Evolutionary conservation across 2,888 invertebrate genomes (phyloP).

Genomic region (Germaria angustata): DNA sequence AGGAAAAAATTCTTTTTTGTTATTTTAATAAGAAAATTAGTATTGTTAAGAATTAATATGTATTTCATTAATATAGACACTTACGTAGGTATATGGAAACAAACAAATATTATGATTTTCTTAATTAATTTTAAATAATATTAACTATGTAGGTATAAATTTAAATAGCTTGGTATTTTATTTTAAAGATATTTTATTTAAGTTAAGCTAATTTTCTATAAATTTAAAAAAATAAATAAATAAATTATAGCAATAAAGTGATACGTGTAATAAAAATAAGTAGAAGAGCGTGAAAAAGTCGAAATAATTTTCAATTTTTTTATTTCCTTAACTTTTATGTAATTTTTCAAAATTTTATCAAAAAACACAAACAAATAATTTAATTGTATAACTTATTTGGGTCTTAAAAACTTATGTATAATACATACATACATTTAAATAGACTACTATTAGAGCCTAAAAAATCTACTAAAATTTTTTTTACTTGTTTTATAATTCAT

Average conservation of each 20-base stretch:
- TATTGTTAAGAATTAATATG: slow-evolving; percentile 30
- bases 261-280: not conserved
- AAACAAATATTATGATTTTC: slow-evolving; percentile 19
- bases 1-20: not conserved
- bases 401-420: slow-evolving; percentile 10
- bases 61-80: slow-evolving; percentile 47
- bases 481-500: slow-evolving; percentile 19
- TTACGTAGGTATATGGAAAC: slow-evolving; percentile 19
- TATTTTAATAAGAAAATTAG: slow-evolving; percentile 30
- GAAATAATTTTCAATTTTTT: not conserved
- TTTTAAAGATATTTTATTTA: not conserved
- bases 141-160: slow-evolving; percentile 17
- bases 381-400: slow-evolving; percentile 20
- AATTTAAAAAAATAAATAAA: not conserved
- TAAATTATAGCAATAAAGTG: not conserved
- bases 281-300: not conserved
- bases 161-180: not conserved
- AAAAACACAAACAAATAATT: slow-evolving; percentile 33
- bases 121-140: slow-evolving; percentile 24
- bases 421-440: slow-evolving; percentile 4
- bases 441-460: slow-evolving; percentile 50
- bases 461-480: slow-evolving; percentile 45
- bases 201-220: not conserved
- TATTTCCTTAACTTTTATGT: not conserved
- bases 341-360: slow-evolving; percentile 6